These are phyloP conservation scores for Drosophila phalerata DNA, from an alignment of 2,888 invertebrate genomes.

Conservation along the genomic window DNA sequence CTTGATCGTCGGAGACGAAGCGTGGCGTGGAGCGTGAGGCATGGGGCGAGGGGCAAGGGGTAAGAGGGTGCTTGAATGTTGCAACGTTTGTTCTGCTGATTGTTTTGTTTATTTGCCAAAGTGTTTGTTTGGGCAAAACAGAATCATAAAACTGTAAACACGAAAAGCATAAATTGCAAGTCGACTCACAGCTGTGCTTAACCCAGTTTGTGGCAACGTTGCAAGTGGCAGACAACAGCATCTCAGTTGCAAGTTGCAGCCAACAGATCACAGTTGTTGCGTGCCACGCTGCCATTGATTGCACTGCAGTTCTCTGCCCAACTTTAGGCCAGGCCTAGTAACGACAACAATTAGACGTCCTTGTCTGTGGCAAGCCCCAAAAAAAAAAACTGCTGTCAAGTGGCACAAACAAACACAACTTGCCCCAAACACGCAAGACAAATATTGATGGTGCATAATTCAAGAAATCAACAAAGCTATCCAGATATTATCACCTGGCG, in stretches of 20 bases:
- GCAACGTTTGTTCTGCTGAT: conserved; percentile 77
- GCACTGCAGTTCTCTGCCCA: conserved; percentile 25
- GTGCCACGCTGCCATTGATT: conserved; percentile 68
- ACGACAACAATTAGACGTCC: conserved; percentile 51
- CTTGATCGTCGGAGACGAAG: conserved; percentile 59
- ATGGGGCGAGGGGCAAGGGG: not conserved
- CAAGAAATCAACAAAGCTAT: conserved; percentile 27
- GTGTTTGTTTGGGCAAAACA: conserved; percentile 50
- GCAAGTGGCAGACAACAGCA: conserved; percentile 25
- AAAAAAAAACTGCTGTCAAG: conserved; percentile 31
- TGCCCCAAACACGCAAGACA: conserved; percentile 13
- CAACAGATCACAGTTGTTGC: conserved; percentile 45
- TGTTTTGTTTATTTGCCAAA: conserved; percentile 66
- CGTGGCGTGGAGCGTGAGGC: conserved; percentile 5
- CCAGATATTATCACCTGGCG: conserved; percentile 59
- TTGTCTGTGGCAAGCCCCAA: conserved; percentile 34
- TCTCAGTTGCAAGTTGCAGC: conserved; percentile 11
- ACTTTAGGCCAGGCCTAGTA: conserved; percentile 16
- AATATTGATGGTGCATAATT: conserved; percentile 20
- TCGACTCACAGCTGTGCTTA: conserved; percentile 57
- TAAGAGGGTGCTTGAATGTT: conserved; percentile 54
- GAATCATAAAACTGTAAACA: conserved; percentile 66
- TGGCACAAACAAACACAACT: conserved; percentile 11
- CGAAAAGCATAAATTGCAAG: conserved; percentile 60
- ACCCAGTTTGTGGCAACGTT: conserved; percentile 58